phyloP scores from a whole-genome alignment of 2,888 invertebrate species.

The Hermaeophaga mercurialis region DNA sequence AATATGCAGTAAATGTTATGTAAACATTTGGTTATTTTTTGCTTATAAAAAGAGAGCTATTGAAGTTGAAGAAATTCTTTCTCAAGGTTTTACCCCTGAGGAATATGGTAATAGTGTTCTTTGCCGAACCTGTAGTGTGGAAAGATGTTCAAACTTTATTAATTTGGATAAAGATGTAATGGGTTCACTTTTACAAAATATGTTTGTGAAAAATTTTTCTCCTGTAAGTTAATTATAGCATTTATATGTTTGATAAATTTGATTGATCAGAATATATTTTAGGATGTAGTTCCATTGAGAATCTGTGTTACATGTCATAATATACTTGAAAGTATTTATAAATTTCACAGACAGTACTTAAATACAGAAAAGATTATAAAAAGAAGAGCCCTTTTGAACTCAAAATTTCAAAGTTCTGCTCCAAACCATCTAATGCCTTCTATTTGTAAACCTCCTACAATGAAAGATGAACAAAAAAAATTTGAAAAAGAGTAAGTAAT shows the following conservation, averaged over 20 bases:
- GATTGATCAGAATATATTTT: too few species aligned
- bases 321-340: slow-evolving; percentile 1
- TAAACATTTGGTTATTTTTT: slow-evolving; percentile 10
- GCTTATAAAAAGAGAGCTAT: slow-evolving; percentile 8
- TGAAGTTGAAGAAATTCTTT: not conserved
- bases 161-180: not conserved
- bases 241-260: too few species aligned
- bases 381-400: not conserved
- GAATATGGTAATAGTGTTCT: not conserved
- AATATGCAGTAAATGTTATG: slow-evolving; percentile 4
- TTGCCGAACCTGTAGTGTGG: slow-evolving; percentile 4
- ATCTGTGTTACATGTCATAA: slow-evolving; percentile 2
- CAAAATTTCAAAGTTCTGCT: not conserved
- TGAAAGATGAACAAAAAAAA: too few species aligned
- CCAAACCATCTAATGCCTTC: not conserved
- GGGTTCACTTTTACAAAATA: not conserved
- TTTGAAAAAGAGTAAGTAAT: slow-evolving; percentile 3
- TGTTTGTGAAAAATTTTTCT: not conserved
- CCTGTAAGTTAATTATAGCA: slow-evolving; percentile 7
- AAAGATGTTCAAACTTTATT: slow-evolving; percentile 8
- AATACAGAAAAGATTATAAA: slow-evolving; percentile 2
- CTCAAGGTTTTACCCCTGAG: slow-evolving; percentile 2
- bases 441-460: too few species aligned
- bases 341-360: not conserved
- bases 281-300: slow-evolving; percentile 5